These are phyloP conservation scores for Loriculus beryllinus DNA, from an alignment of 2,797 vertebrate genomes.

Conservation along the genomic window DNA sequence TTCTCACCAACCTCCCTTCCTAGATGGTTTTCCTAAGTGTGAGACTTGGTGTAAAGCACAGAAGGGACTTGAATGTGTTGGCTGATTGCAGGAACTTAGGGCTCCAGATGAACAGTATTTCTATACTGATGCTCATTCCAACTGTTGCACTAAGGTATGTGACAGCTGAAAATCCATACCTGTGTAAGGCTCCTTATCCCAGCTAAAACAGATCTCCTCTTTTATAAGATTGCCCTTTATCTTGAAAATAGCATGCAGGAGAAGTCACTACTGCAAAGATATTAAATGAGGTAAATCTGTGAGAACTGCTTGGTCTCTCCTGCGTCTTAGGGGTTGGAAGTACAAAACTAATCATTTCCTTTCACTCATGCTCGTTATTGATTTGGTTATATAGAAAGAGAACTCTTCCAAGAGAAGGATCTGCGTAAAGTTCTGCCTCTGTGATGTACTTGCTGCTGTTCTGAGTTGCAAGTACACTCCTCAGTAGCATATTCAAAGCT, in stretches of 20 bases:
- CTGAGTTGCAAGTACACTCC: not conserved
- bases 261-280: not conserved
- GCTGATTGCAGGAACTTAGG: not conserved
- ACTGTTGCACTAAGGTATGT: not conserved
- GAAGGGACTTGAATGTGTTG: not conserved
- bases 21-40: not conserved
- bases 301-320: not conserved
- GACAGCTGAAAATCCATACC: not conserved
- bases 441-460: not conserved
- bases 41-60: not conserved
- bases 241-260: not conserved
- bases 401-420: not conserved
- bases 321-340: not conserved
- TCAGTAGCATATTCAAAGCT: not conserved
- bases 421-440: not conserved
- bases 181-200: not conserved
- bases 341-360: not conserved
- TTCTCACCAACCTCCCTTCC: not conserved
- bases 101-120: not conserved
- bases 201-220: not conserved
- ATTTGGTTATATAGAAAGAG: not conserved
- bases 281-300: not conserved
- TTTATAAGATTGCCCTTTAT: not conserved
- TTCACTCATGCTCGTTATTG: not conserved
- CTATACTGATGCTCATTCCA: not conserved